Base-by-base conservation (phyloP, 2,888 invertebrate species). In the Cynaeus angustus region DNA sequence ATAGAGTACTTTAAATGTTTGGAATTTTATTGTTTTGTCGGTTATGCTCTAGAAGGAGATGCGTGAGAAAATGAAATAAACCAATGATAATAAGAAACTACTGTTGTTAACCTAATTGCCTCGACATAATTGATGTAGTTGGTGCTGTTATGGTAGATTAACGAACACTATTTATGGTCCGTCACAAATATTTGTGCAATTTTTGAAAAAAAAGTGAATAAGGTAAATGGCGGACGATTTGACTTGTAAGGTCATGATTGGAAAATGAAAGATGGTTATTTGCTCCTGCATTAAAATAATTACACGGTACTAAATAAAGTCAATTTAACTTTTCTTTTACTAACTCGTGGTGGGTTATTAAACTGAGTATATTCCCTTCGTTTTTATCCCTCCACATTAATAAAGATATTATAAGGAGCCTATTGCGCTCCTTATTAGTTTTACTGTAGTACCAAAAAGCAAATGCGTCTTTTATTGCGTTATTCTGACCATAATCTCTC, bases 1-100 rank as follows among this genome's bases (percentile, higher is more conserved):
- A 84, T 83, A 82, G 83, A 81, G 82, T 82, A 83, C 83, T 84
- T 83, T 82, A 83, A 83, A 83, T 83, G 77, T 82, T 82, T 83
- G 71, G 80, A 77, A 83, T 83, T 82, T 83, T 82, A 83, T 82
- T 81, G 81, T 81, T 76, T 78, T 70, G 56, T 56, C 55, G 68
- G 41, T 50, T 33, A 16, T 30, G 30, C 12, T 30, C 12, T 37
- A 16, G 5, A 16, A 46, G 10, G 10, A 45, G 61, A 61, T 61
- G 61, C 61, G 61, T 61, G 61, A 61, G 61, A 61, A 61, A 45
- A 61, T 48, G 30, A 48, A 9, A 48, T 28, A 28, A 52, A 7
- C 13, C 3, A n/a, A 26, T 26, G 14, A 13, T 26, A 26, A 48
- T 48, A 48, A 48, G 13, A 16, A 21, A 48, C 16, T 12, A 37